Conservation (phyloP, 1,140 invertebrate genomes). For the Stenopsyche tienmushanensis region DNA sequence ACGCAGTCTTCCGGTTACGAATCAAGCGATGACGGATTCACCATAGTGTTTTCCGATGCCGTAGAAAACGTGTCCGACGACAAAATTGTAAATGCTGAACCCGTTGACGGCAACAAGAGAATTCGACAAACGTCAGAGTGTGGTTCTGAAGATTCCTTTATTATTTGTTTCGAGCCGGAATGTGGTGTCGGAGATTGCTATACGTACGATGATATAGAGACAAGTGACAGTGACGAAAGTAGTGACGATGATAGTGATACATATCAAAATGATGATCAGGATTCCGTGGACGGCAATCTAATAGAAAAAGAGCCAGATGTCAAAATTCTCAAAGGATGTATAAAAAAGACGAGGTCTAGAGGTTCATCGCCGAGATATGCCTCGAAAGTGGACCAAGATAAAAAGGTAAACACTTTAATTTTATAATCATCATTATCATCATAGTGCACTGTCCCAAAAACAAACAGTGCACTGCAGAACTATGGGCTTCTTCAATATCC, state of each 20-base stretch:
- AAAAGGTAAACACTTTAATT: too few relatives aligned
- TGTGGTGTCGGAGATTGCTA: slow-evolving; percentile 18
- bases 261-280: slow-evolving; percentile 19
- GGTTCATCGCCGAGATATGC: neutral
- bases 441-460: too few relatives aligned
- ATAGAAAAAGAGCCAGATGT: neutral
- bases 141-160: slow-evolving; percentile 39
- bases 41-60: slow-evolving; percentile 22
- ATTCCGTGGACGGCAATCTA: neutral
- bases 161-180: slow-evolving; percentile 31
- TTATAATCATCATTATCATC: too few relatives aligned
- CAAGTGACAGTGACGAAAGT: neutral
- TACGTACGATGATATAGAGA: slow-evolving; percentile 4
- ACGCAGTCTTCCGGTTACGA: slow-evolving; percentile 24
- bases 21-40: slow-evolving; percentile 34
- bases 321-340: slow-evolving; percentile 10
- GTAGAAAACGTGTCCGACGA: neutral
- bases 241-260: slow-evolving; percentile 4
- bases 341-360: slow-evolving; percentile 12
- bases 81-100: neutral
- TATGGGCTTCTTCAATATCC: too few relatives aligned
- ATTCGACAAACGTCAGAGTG: slow-evolving; percentile 32
- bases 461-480: too few relatives aligned
- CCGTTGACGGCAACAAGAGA: neutral
- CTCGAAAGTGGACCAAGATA: neutral